These are phyloP conservation scores for Hypselothyrea guttata DNA, from an alignment of 2,888 invertebrate genomes.

Conservation along the genomic window DNA sequence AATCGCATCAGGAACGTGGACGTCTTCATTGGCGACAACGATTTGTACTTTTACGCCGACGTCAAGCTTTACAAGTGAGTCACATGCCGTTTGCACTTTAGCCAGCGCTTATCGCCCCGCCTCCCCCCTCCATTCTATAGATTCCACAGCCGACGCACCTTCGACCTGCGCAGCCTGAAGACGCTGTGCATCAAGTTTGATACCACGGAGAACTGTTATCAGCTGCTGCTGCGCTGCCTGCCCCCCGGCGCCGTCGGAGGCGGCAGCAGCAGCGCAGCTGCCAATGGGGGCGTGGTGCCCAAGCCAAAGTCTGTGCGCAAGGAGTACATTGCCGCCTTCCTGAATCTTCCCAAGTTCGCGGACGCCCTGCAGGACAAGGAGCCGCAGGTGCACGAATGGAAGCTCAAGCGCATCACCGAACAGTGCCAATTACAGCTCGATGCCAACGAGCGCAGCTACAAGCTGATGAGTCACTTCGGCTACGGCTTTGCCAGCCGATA, in stretches of 20 bases:
- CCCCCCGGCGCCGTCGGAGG: conserved; percentile 46
- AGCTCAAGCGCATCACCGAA: conserved; percentile 78
- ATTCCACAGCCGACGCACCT: conserved; percentile 70
- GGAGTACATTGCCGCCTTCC: conserved; percentile 58
- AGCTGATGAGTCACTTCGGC: conserved; percentile 66
- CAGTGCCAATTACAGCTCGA: conserved; percentile 78
- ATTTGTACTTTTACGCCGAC: conserved; percentile 78
- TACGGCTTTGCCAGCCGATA: conserved; percentile 78
- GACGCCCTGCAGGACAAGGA: conserved; percentile 41
- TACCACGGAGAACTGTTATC: conserved; percentile 62
- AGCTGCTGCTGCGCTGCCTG: conserved; percentile 71
- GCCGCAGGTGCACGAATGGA: conserved; percentile 55
- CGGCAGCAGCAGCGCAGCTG: conserved; percentile 23
- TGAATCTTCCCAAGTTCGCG: conserved; percentile 40
- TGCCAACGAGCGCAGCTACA: conserved; percentile 48
- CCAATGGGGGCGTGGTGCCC: conserved; percentile 38
- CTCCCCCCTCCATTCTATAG: too few relatives aligned
- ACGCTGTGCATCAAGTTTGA: conserved; percentile 70
- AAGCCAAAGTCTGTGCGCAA: conserved; percentile 63
- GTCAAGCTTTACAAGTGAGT: conserved; percentile 70
- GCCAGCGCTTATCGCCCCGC: conserved; percentile 5
- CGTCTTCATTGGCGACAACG: conserved; percentile 77
- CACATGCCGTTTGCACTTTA: conserved; percentile 15
- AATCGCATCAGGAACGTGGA: conserved; percentile 78
- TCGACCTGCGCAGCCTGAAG: conserved; percentile 78